Evolutionary conservation across 2,113 vertebrate genomes (phyloP), one percentile per base, ranked within the genome.

Genomic region (Hassar affinis): DNA sequence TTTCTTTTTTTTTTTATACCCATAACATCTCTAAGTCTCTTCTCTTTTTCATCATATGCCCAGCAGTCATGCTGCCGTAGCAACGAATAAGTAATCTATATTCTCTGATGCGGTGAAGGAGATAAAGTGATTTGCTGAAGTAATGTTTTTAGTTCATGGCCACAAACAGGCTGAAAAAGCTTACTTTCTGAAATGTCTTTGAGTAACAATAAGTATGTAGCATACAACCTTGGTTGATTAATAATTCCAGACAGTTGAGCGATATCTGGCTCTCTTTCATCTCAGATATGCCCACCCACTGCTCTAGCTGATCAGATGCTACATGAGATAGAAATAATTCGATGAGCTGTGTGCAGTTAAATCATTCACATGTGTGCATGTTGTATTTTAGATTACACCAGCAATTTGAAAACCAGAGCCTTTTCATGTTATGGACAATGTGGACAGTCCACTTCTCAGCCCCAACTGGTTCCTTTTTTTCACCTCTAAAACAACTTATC

Each of bases 271-370:
- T 66, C 27, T 84, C 47, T 85, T 25, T 83, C 52, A 56, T 85
- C 77, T 82, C 79, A 87, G 72, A 83, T 85, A 85, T 87, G 86
- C 49, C 85, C 79, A 83, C 85, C 64, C 62, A 74, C 86, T 62
- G 90, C 85, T 76, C 85, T 72, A 78, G 72, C 71, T 85, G 89
- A 82, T 77, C 86, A 88, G 87, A 85, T 82, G n/a, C 74, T 71
- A 57, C 88, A 85, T 79, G 85, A 86, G 85, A 72, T 80, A 86
- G 87, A 81, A 88, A 69, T 86, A 89, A 87, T 87, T 80, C 82
- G 87, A 89, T 87, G 79, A 79, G 86, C 80, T 62, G 61, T 78
- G 85, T 81, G 85, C 88, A 88, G 91, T 92, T 89, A 91, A 92
- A 91, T 87, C 87, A 72, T 84, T 75, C 71, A 76, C 88, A 78